Evolutionary conservation across 2,888 invertebrate genomes (phyloP).

Genomic region (Melieria crassipennis): DNA sequence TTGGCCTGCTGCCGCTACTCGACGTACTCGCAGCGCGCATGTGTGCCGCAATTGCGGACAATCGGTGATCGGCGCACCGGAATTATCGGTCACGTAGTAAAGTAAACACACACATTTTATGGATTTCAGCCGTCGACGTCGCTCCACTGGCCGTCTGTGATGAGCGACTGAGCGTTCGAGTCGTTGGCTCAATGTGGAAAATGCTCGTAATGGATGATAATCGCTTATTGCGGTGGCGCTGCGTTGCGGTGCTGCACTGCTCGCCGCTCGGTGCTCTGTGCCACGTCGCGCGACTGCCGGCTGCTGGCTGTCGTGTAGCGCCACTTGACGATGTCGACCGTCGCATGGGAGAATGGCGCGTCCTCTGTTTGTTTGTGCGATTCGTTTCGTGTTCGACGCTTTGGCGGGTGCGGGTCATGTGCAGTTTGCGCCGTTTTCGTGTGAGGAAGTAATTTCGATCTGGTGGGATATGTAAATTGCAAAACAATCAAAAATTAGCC

Average conservation of each 20-base stretch:
- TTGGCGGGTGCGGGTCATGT: constrained; percentile 23
- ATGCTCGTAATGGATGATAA: constrained; percentile 63
- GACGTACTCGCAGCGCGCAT: not conserved
- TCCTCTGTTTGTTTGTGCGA: constrained; percentile 3
- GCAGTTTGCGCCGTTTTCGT: constrained; percentile 39
- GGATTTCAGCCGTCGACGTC: not conserved
- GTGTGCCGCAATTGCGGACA: not conserved
- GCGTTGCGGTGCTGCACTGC: constrained; percentile 5
- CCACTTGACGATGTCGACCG: constrained; percentile 50
- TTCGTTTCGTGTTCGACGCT: constrained; percentile 26
- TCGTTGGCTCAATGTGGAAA: constrained; percentile 46
- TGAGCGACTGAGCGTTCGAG: constrained; percentile 22
- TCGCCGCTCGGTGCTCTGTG: constrained; percentile 13
- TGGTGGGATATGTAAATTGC: constrained; percentile 54
- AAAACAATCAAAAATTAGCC: constrained; percentile 59
- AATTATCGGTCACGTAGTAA: constrained; percentile 64
- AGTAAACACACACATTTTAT: constrained; percentile 56
- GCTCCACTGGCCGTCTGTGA: constrained; percentile 4
- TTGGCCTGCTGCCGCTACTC: constrained; percentile 10
- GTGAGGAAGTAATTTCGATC: constrained; percentile 51
- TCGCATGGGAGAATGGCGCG: not conserved
- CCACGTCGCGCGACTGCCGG: constrained; percentile 15
- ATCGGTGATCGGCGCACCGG: constrained; percentile 31
- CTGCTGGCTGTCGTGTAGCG: constrained; percentile 46
- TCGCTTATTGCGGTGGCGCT: constrained; percentile 52